A percentile compares a stretch with the other conserved stretches of the same genome.
phyloP scores from a whole-genome alignment of 2,888 invertebrate species.

The Synergus itoensis region DNA sequence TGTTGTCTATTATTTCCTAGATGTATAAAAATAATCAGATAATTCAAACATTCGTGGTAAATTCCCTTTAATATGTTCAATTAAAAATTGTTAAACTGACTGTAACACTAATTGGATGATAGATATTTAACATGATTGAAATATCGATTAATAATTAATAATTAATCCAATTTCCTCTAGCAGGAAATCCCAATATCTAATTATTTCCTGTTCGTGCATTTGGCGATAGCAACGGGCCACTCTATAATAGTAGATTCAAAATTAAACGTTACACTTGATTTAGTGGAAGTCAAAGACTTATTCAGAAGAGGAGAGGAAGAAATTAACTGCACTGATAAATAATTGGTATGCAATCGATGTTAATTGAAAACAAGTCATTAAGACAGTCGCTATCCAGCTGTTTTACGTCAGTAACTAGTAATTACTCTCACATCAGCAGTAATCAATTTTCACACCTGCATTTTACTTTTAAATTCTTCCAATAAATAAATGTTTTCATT shows the following conservation, averaged over 20 bases:
- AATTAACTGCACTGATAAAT: conserved; percentile 1
- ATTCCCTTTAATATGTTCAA: background rate
- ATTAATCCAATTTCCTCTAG: background rate
- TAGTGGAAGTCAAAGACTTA: background rate
- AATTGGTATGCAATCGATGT: conserved; percentile 18
- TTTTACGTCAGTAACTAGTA: conserved; percentile 23
- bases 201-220: background rate
- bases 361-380: conserved; percentile 29
- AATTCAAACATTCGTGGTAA: background rate
- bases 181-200: background rate
- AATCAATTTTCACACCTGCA: conserved; percentile 18
- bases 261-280: background rate
- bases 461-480: conserved; percentile 11
- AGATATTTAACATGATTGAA: background rate
- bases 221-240: background rate
- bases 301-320: background rate
- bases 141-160: background rate
- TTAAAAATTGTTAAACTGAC: background rate
- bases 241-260: background rate
- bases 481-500: conserved; percentile 8
- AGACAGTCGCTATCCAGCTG: background rate
- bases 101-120: background rate
- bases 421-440: conserved; percentile 18
- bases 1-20: background rate
- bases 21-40: background rate